Base-by-base conservation (phyloP, 2,113 vertebrate genomes). In the Corydoras maculifer region DNA sequence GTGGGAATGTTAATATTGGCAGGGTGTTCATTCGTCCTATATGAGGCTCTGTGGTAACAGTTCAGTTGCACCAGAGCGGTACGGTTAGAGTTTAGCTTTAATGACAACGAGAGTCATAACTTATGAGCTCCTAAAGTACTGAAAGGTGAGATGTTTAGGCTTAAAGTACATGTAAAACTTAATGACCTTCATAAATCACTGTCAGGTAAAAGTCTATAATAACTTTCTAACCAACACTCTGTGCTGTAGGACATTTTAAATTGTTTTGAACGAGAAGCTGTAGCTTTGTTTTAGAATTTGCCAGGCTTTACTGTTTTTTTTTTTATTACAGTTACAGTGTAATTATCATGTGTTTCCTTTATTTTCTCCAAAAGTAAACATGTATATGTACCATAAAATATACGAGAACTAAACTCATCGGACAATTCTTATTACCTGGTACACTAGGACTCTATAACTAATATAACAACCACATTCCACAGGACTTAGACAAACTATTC, bases 1-100 rank as follows among this genome's bases (percentile, higher is more conserved):
- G 35, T 63, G 62, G 62, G n/a, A 9, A 35, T 78, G 70, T 78
- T 72, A 66, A 31, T 54, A 7, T 73, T 79, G 77, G 75, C 74
- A 12, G 58, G 29, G 14, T 12, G 11, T 12, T 54, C 53, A 8
- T 11, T 48, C 55, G 61, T 48, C 60, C 60, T 13, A 35, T 76
- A 60, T 62, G 32, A 29, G 61, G 18, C 49, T 12, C 31, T 58
- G 13, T 14, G n/a, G 35, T 30, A 49, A 30, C 9, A n/a, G 49
- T 49, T 49, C 14, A 13, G 61, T 67, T 7, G 53, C 62, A 8
- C 11, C 3, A 31, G 29, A 53, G 14, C 18, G 50, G 10, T 14
- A 18, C 25, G 3, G 10, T 7, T 59, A 3, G 29, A 9, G 35
- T 35, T 63, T 32, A 3, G 25, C 51, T 5, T 43, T 71, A 51